phyloP scores from a whole-genome alignment of 2,113 vertebrate genomes.

The Tragelaphus buxtoni region DNA sequence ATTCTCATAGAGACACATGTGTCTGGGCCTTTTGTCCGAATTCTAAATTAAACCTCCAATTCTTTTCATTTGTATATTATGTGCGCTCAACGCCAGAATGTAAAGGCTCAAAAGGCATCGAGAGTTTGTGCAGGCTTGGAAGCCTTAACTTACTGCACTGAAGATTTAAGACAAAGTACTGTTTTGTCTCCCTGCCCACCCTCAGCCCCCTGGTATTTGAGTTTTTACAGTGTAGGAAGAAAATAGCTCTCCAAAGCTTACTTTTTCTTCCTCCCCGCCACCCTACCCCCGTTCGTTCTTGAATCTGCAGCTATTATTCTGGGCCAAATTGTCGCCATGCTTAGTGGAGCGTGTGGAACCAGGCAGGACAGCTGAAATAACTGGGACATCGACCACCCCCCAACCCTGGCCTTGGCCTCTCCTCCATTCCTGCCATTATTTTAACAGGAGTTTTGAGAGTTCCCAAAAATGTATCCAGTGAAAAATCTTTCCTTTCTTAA shows the following conservation, averaged over 20 bases:
- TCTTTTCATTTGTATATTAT: slow-evolving; percentile 23
- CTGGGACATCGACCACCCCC: slow-evolving; percentile 40
- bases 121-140: background rate
- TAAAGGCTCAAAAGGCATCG: background rate
- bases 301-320: slow-evolving; percentile 35
- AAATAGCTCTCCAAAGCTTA: slow-evolving; percentile 41
- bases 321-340: slow-evolving; percentile 61
- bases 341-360: slow-evolving; percentile 65
- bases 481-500: background rate
- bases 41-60: slow-evolving; percentile 62
- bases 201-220: slow-evolving; percentile 30
- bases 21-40: slow-evolving; percentile 49
- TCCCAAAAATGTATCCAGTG: slow-evolving; percentile 12
- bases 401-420: background rate
- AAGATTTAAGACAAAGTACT: slow-evolving; percentile 57
- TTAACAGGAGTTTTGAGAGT: slow-evolving; percentile 48
- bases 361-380: slow-evolving; percentile 76
- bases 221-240: slow-evolving; percentile 64
- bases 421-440: slow-evolving; percentile 36
- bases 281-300: background rate
- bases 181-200: slow-evolving; percentile 58
- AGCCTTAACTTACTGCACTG: background rate
- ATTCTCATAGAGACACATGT: slow-evolving; percentile 41
- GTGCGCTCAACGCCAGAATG: background rate
- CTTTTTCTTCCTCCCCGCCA: background rate